Base-by-base conservation (phyloP, 2,888 invertebrate genomes). In the Dorcus parallelipipedus region DNA sequence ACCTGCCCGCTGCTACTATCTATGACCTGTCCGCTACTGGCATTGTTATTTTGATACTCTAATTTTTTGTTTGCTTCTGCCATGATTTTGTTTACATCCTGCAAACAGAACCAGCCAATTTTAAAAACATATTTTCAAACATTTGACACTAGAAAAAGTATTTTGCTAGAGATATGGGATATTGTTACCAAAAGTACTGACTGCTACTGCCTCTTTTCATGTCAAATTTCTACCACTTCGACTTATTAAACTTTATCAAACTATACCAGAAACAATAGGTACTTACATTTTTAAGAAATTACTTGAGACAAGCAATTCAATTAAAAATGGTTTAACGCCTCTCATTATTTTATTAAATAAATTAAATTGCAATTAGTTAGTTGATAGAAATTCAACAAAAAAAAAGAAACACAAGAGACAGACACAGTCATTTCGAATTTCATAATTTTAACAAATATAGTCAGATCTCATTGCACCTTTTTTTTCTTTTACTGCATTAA, bases 71-170 rank as follows among this genome's bases (percentile, higher is more conserved):
- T 72, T 67, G 69, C 71, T 73, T 75, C 76, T 69, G 78, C 78
- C 77, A 78, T 75, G 75, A 77, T 76, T 79, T 79, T 79, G 75
- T 74, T 79, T 76, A 78, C 75, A 71, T 79, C 80, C 81, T 80
- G 80, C 73, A 80, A 81, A 78, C 73, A 78, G 74, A 77, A 71
- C 75, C 76, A 75, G 71, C 65, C 58, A 68, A 70, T 71, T 71
- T 20, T 72, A 67, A 69, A 65, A 50, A 40, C 38, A 56, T 33
- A 52, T 42, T 52, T 39, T 56, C 26, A 43, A 45, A 50, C 38
- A 52, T 17, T 56, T 43, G 39, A 54, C 23, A 45, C 14, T 45
- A 45, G 45, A 45, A 45, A 41, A 55, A 58, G 17, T 51, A 49
- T 56, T 48, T 45, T 38, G 4, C 41, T 43, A 56, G 38, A 59